phyloP scores from a whole-genome alignment of 2,888 invertebrate species.

The Eupithecia pulchellata region DNA sequence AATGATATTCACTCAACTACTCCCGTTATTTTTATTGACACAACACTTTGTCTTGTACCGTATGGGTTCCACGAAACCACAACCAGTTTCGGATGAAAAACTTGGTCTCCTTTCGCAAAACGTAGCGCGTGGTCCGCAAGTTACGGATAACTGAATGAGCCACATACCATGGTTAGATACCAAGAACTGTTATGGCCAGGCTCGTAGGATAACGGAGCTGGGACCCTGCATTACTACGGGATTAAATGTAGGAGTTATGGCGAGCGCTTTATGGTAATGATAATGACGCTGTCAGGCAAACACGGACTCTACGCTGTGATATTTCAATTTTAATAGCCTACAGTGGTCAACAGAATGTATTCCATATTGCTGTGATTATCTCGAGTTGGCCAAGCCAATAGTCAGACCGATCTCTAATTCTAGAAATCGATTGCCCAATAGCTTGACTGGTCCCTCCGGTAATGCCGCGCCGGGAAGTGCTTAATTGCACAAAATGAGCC shows the following conservation, averaged over 20 bases:
- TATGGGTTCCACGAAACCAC: slow-evolving; percentile 37
- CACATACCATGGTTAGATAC: slow-evolving; percentile 53
- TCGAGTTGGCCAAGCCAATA: slow-evolving; percentile 22
- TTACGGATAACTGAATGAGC: slow-evolving; percentile 46
- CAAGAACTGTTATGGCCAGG: slow-evolving; percentile 60
- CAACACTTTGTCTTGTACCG: slow-evolving; percentile 41
- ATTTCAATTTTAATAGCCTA: not conserved
- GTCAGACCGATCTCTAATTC: slow-evolving; percentile 40
- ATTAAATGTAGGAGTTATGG: slow-evolving; percentile 10
- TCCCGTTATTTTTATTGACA: slow-evolving; percentile 43
- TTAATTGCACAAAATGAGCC: slow-evolving; percentile 52
- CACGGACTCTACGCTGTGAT: not conserved
- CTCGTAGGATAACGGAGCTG: slow-evolving; percentile 60
- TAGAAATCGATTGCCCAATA: slow-evolving; percentile 44
- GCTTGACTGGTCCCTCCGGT: slow-evolving; percentile 47
- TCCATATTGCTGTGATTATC: slow-evolving; percentile 28
- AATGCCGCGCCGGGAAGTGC: slow-evolving; percentile 49
- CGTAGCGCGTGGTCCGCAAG: slow-evolving; percentile 51
- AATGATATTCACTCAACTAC: slow-evolving; percentile 34
- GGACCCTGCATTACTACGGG: slow-evolving; percentile 23
- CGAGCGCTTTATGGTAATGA: slow-evolving; percentile 15
- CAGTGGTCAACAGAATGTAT: slow-evolving; percentile 12
- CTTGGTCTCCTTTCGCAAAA: slow-evolving; percentile 38
- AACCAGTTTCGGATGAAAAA: slow-evolving; percentile 36
- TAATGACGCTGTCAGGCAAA: slow-evolving; percentile 18